Evolutionary conservation across 1,140 invertebrate genomes (phyloP).

Genomic region (Drosophila malerkotliana): DNA sequence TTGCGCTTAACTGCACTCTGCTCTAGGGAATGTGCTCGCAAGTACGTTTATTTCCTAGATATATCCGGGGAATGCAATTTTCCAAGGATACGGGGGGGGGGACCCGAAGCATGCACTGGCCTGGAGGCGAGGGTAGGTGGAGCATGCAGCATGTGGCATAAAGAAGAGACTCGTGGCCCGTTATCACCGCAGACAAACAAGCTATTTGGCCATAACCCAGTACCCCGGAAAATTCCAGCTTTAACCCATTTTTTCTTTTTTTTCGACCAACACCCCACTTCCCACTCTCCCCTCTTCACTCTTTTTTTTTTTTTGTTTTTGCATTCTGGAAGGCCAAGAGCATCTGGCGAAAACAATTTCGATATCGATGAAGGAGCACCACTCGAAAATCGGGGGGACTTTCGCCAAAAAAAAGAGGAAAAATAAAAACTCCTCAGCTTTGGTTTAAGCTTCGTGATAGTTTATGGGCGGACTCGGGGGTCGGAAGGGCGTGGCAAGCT

Average conservation of each 20-base stretch:
- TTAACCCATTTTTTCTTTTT: constrained; percentile 3
- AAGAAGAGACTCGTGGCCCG: background rate
- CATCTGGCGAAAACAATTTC: constrained; percentile 52
- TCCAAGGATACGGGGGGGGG: background rate
- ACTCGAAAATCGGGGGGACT: constrained; percentile 7
- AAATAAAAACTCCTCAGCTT: constrained; percentile 9
- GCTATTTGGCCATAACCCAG: constrained; percentile 34
- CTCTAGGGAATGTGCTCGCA: constrained; percentile 28
- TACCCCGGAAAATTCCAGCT: constrained; percentile 15
- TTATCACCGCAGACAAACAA: constrained; percentile 43
- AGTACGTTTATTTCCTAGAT: constrained; percentile 21
- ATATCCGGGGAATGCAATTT: constrained; percentile 40
- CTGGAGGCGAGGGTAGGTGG: background rate
- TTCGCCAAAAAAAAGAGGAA: constrained; percentile 1
- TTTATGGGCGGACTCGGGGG: constrained; percentile 20
- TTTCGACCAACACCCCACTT: no score
- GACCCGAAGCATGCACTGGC: no score
- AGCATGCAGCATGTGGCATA: background rate
- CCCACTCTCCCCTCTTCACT: background rate
- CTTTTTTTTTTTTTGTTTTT: background rate
- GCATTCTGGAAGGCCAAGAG: constrained; percentile 31
- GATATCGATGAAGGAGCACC: constrained; percentile 47
- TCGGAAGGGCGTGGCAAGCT: background rate
- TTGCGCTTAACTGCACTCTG: constrained; percentile 60
- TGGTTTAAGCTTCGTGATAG: constrained; percentile 28